Evolutionary conservation across 2,888 invertebrate species (phyloP).

Genomic region (Barypeithes pellucidus): DNA sequence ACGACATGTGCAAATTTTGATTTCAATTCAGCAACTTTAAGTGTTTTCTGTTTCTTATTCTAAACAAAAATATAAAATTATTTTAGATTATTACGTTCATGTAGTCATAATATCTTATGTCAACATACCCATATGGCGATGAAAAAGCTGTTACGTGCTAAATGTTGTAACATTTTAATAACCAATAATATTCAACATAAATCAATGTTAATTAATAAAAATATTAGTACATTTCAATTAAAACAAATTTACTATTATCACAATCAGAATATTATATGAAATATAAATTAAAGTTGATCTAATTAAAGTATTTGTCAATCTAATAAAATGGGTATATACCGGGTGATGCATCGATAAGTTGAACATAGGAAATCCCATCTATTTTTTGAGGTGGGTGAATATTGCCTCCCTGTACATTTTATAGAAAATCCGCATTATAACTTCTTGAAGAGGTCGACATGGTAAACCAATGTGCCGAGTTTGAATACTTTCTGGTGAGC

Average conservation of each 20-base stretch:
- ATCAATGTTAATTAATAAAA: conserved; percentile 15
- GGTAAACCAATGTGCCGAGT: no score
- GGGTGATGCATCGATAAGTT: no score
- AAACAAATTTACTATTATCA: conserved; percentile 18
- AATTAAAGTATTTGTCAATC: no score
- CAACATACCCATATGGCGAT: conserved; percentile 18
- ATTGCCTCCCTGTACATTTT: no score
- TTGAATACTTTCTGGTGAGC: no score
- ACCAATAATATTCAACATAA: conserved; percentile 12
- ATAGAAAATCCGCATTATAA: no score
- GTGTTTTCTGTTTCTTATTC: neutral
- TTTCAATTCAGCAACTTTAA: conserved; percentile 8
- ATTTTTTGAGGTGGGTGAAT: no score
- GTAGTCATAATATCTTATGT: conserved; percentile 12
- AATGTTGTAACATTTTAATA: conserved; percentile 16
- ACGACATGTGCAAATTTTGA: neutral
- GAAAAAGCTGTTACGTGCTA: neutral
- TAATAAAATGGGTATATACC: no score
- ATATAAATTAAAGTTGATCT: no score
- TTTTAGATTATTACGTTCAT: conserved; percentile 10
- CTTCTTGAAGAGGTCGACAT: no score
- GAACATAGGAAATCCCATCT: no score
- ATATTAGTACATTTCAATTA: conserved; percentile 13
- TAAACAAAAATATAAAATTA: conserved; percentile 16
- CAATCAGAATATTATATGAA: neutral